Percentiles rank a stretch among this genome's conserved stretches.
Conservation (phyloP, 1,140 invertebrate species). For the honey bee (Apis mellifera) region DNA sequence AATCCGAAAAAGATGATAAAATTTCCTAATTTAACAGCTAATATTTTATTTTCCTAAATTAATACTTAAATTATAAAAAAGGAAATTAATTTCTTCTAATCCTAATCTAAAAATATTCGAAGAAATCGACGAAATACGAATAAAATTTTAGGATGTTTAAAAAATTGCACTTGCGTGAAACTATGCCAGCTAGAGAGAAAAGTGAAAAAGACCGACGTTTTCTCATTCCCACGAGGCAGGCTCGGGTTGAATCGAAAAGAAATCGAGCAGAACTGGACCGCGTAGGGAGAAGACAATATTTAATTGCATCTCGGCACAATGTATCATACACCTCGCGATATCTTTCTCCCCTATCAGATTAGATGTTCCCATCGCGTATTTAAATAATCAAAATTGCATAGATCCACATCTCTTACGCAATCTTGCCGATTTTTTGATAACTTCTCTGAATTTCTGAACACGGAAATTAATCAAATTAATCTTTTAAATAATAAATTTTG, state of each 20-base stretch:
- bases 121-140: neutral
- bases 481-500: too few species aligned
- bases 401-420: conserved; percentile 11
- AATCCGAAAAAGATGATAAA: too few species aligned
- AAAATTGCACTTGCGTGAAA: neutral
- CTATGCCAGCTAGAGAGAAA: neutral
- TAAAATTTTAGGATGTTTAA: neutral
- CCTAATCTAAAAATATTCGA: too few species aligned
- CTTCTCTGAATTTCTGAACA: neutral
- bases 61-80: too few species aligned
- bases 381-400: conserved; percentile 24
- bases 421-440: neutral
- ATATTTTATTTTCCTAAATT: too few species aligned
- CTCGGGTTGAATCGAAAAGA: conserved; percentile 12
- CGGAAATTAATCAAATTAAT: too few species aligned
- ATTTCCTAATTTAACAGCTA: too few species aligned
- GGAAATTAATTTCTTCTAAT: too few species aligned
- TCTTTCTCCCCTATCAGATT: conserved; percentile 23
- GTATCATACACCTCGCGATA: conserved; percentile 18
- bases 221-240: conserved; percentile 27
- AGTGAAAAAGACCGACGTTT: conserved; percentile 17
- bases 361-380: conserved; percentile 40
- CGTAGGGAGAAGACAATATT: conserved; percentile 18
- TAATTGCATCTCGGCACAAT: conserved; percentile 35
- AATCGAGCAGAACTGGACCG: conserved; percentile 40